Base-by-base conservation (phyloP, 2,797 vertebrate genomes). In the Catamblyrhynchus diadema region DNA sequence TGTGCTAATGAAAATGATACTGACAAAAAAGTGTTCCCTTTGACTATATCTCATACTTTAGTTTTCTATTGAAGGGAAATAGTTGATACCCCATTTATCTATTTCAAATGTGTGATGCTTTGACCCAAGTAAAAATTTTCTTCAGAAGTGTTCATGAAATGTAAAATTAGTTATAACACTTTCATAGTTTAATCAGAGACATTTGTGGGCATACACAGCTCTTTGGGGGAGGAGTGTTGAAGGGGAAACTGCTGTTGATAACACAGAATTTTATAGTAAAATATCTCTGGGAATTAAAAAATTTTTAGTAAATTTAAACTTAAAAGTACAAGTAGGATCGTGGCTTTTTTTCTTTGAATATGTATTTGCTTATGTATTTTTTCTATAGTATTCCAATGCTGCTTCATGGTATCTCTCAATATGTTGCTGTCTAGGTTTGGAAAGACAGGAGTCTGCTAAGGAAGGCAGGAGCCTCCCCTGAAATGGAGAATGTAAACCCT, bases 201-300 rank as follows among this genome's bases (percentile, higher is more conserved):
- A 3, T 48, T 61, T 86, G 12, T 21, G 14, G 39, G 53, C 9
- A 42, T 45, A 32, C 14, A 21, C 8, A 65, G 6, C 14, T 14
- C 19, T 80, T 44, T 20, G 5, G 1, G 6, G 16, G 35, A 44
- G 35, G 8, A 59, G 9, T 1, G 0, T 23, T 50, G n/a, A 71
- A 69, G 3, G 6, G n/a, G 10, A 59, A 80, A 33, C 4, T 57
- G 27, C 3, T 39, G 12, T 45, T 66, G 16, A 57, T 32, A 35
- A 14, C 16, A 37, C 5, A 33, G 9, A 18, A 51, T 59, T 86
- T 82, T 10, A 25, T 13, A 39, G 9, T 35, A 35, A 80, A 84
- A 50, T 67, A 53, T 22, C 28, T 44, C 50, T 30, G 14, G 10
- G 6, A 82, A 79, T 75, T 35, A 41, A 18, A 85, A 85, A 41